Conservation (phyloP, 2,888 invertebrate species). For the Anoncus sp. region DNA sequence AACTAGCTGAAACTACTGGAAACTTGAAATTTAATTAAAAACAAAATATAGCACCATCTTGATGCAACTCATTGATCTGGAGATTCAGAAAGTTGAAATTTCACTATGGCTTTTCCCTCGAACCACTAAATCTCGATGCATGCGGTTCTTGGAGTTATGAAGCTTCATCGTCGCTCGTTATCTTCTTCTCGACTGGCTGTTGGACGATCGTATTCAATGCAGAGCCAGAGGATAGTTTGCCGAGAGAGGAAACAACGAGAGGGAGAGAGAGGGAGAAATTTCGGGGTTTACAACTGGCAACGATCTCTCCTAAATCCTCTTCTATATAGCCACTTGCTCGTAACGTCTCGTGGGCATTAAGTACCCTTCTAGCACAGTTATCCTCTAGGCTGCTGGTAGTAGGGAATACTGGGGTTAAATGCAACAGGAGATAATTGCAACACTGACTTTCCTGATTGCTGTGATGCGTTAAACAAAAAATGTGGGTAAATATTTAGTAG, state of each 20-base stretch:
- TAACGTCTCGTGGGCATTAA: conserved; percentile 42
- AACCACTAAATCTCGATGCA: too few relatives aligned
- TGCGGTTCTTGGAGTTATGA: neutral
- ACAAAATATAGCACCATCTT: neutral
- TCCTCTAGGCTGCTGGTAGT: too few relatives aligned
- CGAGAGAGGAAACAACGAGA: conserved; percentile 15
- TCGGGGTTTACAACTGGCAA: conserved; percentile 8
- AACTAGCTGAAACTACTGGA: too few relatives aligned
- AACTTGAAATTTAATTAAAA: too few relatives aligned
- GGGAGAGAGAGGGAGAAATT: conserved; percentile 9
- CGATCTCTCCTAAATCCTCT: conserved; percentile 41
- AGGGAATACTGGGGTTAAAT: too few relatives aligned
- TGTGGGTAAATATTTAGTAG: too few relatives aligned
- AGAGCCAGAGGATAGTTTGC: conserved; percentile 17
- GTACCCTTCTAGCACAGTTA: conserved; percentile 30
- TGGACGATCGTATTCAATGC: conserved; percentile 9
- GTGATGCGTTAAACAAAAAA: too few relatives aligned
- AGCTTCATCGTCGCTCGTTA: conserved; percentile 14
- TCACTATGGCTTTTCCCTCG: too few relatives aligned
- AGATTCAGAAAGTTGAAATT: neutral
- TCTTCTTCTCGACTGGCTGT: neutral
- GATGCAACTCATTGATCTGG: neutral
- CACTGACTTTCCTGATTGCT: too few relatives aligned
- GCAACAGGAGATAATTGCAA: too few relatives aligned
- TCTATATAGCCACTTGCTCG: conserved; percentile 42